phyloP scores from a whole-genome alignment of 2,888 invertebrate species.

The Cheiracanthium punctorium region DNA sequence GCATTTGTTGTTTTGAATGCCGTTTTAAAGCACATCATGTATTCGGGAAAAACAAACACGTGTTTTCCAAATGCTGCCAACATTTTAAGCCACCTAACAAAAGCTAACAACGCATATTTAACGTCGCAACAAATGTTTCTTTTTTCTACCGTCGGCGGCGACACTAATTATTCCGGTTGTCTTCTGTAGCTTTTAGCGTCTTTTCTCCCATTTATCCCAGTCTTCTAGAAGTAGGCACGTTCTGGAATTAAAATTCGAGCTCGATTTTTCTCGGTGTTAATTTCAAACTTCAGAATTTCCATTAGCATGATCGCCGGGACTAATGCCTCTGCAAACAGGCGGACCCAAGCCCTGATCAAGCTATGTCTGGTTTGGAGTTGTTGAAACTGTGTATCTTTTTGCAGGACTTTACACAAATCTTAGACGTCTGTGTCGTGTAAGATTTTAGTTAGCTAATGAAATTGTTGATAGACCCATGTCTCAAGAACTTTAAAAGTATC shows the following conservation, averaged over 20 bases:
- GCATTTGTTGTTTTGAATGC: too few relatives aligned
- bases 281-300: conserved; percentile 4
- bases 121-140: too few relatives aligned
- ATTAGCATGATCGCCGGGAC: not conserved
- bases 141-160: too few relatives aligned
- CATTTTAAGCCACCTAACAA: too few relatives aligned
- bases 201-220: not conserved
- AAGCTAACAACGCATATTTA: too few relatives aligned
- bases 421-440: conserved; percentile 7
- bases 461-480: not conserved
- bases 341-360: not conserved
- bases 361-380: conserved; percentile 5
- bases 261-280: not conserved
- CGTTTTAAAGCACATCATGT: too few relatives aligned
- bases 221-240: not conserved
- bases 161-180: not conserved
- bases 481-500: not conserved
- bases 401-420: not conserved
- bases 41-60: too few relatives aligned
- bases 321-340: not conserved
- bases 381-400: conserved; percentile 7
- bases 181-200: not conserved
- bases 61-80: too few relatives aligned
- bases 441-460: not conserved
- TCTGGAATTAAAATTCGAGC: not conserved